Evolutionary conservation across 2,113 vertebrate genomes (phyloP), one percentile per base, ranked within the genome.

Genomic region (Numenius arquata): DNA sequence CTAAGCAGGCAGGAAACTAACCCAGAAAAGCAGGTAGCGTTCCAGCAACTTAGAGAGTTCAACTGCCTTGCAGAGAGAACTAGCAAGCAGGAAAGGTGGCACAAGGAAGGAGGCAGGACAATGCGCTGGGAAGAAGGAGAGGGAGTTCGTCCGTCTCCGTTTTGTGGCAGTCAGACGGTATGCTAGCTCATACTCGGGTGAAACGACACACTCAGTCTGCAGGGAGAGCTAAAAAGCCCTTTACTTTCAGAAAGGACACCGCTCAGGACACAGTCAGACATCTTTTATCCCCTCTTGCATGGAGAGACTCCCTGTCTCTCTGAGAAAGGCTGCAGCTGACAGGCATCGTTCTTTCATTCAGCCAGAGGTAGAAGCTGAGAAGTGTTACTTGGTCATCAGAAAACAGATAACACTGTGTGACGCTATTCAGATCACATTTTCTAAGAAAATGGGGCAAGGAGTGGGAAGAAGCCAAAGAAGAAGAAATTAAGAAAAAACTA

Each of bases 51-150:
- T 27, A 29, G 8, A 77, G 23, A 61, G 23, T 6, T 50, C 25
- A 67, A 38, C 8, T 3, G 47, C 36, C 61, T 62, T 14, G 43
- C 41, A 43, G 50, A 76, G 18, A 66, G 43, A 71, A 36, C 43
- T 8, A 58, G 41, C 12, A 23, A 74, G 53, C 29, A 9, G 12
- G 15, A 27, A 22, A 67, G 34, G 1, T 21, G 61, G 66, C 61
- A 74, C 15, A 52, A 68, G 48, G 48, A 87, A n/a, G 13, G 29
- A 47, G 8, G 11, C 55, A 63, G 73, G 68, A 52, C 61, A 63
- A 30, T 1, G 4, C 38, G 13, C 0, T 12, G 29, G 36, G 32
- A 41, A 59, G 19, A 26, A 53, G 25, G 3, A 68, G 67, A 16
- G 25, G 34, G 25, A 58, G 52, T 41, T 36, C 2, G 6, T 30